Evolutionary conservation across 2,797 vertebrate species (phyloP).

Genomic region (Smutsia temminckii): DNA sequence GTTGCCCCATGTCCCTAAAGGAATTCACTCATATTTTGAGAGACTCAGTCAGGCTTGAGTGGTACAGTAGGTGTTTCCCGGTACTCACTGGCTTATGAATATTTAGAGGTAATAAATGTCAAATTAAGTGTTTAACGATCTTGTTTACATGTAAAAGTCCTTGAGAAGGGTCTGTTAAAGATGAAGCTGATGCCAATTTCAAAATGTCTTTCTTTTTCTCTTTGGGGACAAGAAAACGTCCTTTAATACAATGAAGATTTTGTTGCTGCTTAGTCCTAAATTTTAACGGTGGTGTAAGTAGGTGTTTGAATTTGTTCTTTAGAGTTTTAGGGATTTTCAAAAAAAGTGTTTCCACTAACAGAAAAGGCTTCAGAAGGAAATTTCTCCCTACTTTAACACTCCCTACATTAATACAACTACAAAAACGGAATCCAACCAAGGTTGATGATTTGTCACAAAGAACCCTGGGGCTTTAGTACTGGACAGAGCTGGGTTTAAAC

Average conservation of each 20-base stretch:
- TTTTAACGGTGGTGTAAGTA: constrained; percentile 22
- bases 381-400: background rate
- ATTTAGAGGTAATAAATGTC: constrained; percentile 86
- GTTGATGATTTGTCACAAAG: background rate
- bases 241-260: constrained; percentile 50
- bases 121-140: constrained; percentile 83
- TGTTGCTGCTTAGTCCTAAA: constrained; percentile 21
- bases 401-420: background rate
- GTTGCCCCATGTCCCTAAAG: background rate
- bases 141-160: constrained; percentile 85
- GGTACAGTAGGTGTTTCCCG: constrained; percentile 75
- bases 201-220: constrained; percentile 63
- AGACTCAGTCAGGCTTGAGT: constrained; percentile 60
- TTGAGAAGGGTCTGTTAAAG: constrained; percentile 79
- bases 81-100: constrained; percentile 82
- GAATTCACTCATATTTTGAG: constrained; percentile 34
- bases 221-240: constrained; percentile 53
- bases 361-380: background rate
- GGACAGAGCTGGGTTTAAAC: background rate
- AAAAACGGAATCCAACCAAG: background rate
- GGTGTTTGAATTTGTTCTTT: constrained; percentile 23
- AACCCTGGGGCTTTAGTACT: background rate
- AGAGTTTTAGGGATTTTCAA: constrained; percentile 10
- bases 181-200: constrained; percentile 65
- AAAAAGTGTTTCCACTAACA: constrained; percentile 10